Percentiles rank a stretch among this genome's conserved stretches.
Evolutionary conservation across 64 coral and sea anemone species (phyloP).

Genomic region (Montipora efflorescens): DNA sequence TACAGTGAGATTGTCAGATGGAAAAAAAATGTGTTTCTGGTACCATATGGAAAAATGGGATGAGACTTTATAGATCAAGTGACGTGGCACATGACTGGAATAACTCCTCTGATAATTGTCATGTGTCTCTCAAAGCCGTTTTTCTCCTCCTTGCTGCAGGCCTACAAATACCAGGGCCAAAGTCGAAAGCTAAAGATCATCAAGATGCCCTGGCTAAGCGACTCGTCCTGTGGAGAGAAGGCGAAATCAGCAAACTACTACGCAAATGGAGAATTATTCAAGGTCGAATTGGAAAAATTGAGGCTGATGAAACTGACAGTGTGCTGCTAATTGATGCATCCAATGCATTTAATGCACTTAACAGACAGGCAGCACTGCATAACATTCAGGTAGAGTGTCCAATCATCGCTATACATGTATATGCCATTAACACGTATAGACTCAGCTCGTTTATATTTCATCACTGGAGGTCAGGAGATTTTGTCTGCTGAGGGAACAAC

Average conservation of each 20-base stretch:
- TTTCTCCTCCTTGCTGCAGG: conserved; percentile 42
- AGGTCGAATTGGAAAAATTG: conserved; percentile 53
- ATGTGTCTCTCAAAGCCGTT: conserved; percentile 48
- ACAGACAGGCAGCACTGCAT: conserved; percentile 44
- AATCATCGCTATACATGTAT: conserved; percentile 27
- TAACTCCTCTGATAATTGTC: conserved; percentile 34
- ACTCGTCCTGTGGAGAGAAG: conserved; percentile 45
- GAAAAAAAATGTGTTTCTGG: conserved; percentile 53
- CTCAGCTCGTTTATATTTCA: conserved; percentile 36
- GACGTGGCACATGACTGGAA: conserved; percentile 54
- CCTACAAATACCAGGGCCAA: conserved; percentile 56
- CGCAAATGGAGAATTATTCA: conserved; percentile 57
- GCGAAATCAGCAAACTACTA: conserved; percentile 50
- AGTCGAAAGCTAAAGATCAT: conserved; percentile 65
- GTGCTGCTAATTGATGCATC: conserved; percentile 57
- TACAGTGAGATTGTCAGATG: conserved; percentile 8
- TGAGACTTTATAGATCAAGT: conserved; percentile 58
- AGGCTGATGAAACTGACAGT: conserved; percentile 45
- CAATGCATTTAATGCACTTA: conserved; percentile 28
- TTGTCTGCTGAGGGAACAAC: conserved; percentile 62
- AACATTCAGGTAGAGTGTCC: conserved; percentile 44
- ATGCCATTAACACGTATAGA: conserved; percentile 52
- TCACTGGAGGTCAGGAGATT: conserved; percentile 51
- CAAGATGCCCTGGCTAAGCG: conserved; percentile 40
- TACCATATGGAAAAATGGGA: conserved; percentile 42